Conservation (phyloP, 2,113 vertebrate genomes). For the Erythrolamprus reginae region DNA sequence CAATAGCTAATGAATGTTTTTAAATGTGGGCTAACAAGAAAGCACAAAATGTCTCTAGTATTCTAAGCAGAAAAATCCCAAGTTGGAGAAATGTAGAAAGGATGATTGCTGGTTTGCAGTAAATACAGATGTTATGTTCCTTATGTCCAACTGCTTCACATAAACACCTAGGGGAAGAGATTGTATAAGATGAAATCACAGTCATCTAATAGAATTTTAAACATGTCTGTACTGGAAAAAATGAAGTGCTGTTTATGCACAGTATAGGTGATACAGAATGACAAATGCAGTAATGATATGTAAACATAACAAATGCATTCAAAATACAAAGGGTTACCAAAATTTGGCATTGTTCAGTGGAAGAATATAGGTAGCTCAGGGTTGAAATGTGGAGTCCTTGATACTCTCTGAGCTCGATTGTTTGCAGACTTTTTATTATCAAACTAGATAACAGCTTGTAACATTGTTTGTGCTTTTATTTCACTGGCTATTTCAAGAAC, state of each 20-base stretch:
- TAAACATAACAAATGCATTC: fast-evolving
- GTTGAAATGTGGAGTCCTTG: neutral
- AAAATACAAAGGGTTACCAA: neutral
- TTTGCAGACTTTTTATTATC: neutral
- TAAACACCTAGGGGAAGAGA: constrained; percentile 66
- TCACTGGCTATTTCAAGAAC: neutral
- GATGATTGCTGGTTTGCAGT: constrained; percentile 74
- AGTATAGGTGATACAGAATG: constrained; percentile 31
- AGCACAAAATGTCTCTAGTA: constrained; percentile 66
- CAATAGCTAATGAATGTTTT: constrained; percentile 38
- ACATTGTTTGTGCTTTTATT: neutral
- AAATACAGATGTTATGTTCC: constrained; percentile 75
- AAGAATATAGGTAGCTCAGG: neutral
- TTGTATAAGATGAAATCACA: constrained; percentile 47
- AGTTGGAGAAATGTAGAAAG: constrained; percentile 71
- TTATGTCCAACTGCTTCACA: constrained; percentile 65
- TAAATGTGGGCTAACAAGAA: constrained; percentile 38
- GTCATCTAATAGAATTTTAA: constrained; percentile 29
- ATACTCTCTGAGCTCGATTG: neutral
- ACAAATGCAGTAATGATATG: constrained; percentile 14
- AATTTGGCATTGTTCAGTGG: fast-evolving
- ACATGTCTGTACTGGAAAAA: constrained; percentile 18
- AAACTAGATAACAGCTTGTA: neutral
- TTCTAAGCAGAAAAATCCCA: constrained; percentile 66
- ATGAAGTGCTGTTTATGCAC: neutral